A percentile compares a stretch with the other conserved stretches of the same genome.
These are phyloP conservation scores for Colossoma macropomum DNA, from an alignment of 2,113 vertebrate species.

Conservation along the genomic window DNA sequence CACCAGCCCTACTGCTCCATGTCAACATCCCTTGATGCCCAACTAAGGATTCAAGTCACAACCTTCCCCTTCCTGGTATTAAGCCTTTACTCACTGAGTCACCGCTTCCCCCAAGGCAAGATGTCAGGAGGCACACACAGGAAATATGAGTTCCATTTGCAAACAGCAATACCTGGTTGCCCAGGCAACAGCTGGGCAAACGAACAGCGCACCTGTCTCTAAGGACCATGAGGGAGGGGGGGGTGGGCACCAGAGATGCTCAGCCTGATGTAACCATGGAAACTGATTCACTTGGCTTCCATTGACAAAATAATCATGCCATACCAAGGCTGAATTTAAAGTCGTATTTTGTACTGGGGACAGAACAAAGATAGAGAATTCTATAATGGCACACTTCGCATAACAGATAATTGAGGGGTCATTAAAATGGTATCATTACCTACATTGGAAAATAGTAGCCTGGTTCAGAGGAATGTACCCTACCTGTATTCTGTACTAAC, in stretches of 20 bases:
- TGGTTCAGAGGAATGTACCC: conserved; percentile 18
- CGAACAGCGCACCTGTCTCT: conserved; percentile 41
- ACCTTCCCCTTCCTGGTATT: conserved; percentile 2
- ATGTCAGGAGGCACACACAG: conserved; percentile 29
- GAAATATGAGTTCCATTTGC: conserved; percentile 39
- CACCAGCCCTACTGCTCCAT: background rate
- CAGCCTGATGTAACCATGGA: conserved; percentile 56
- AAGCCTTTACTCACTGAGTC: background rate
- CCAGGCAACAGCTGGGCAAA: conserved; percentile 44
- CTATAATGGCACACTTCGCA: conserved; percentile 40
- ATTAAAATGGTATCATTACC: conserved; percentile 50
- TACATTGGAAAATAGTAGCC: conserved; percentile 40
- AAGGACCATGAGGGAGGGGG: conserved; percentile 18
- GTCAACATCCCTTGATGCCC: background rate
- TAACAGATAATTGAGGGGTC: conserved; percentile 32
- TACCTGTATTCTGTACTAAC: conserved; percentile 33
- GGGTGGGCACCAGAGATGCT: conserved; percentile 37
- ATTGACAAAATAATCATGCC: conserved; percentile 56
- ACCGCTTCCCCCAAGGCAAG: conserved; percentile 19
- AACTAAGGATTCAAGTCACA: background rate
- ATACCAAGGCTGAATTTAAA: conserved; percentile 33
- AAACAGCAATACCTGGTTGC: conserved; percentile 50
- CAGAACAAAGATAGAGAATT: conserved; percentile 47
- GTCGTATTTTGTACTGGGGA: conserved; percentile 16
- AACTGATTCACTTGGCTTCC: conserved; percentile 54